Evolutionary conservation across 2,113 vertebrate genomes (phyloP).

Genomic region (Anthoscopus minutus): DNA sequence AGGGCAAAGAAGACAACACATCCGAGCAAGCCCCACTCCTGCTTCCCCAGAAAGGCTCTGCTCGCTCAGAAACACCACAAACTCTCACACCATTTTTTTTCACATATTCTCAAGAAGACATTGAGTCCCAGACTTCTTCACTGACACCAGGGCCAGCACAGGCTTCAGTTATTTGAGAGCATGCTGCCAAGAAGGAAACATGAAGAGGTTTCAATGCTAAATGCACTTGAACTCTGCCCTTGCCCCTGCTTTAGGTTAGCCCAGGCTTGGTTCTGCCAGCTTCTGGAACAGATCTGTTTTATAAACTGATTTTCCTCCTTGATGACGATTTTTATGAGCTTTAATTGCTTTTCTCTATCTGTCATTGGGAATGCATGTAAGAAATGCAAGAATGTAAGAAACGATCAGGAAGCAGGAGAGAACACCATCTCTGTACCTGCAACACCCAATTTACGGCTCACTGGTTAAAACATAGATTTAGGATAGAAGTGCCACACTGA

Average conservation of each 20-base stretch:
- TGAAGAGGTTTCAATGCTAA: background rate
- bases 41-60: background rate
- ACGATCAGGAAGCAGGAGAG: fast-evolving
- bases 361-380: background rate
- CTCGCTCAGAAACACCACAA: background rate
- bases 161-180: background rate
- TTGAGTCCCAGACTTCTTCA: background rate
- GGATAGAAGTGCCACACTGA: background rate
- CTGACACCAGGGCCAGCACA: background rate
- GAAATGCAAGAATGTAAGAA: background rate
- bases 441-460: background rate
- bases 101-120: background rate
- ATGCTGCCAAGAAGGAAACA: background rate
- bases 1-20: constrained; percentile 21
- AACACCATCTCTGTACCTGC: background rate
- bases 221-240: background rate
- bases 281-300: background rate
- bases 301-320: background rate
- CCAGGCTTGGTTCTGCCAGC: background rate
- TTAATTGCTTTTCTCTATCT: background rate
- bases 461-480: background rate
- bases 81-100: background rate
- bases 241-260: background rate
- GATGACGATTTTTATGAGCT: background rate
- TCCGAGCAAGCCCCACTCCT: background rate